These are phyloP conservation scores for Caenorhabditis inopinata DNA, from an alignment of 1,140 invertebrate genomes.

Conservation along the genomic window DNA sequence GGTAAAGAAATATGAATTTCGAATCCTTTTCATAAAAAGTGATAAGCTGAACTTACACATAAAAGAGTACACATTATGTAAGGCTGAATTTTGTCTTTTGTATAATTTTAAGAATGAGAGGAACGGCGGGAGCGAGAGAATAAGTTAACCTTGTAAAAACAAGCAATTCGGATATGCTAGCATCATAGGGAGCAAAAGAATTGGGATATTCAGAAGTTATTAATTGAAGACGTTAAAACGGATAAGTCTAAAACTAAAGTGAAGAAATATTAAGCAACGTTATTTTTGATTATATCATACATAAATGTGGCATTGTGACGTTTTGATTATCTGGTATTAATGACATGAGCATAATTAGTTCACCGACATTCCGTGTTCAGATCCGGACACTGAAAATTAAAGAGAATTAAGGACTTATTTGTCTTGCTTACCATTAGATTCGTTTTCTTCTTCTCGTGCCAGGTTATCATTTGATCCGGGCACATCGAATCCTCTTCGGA, in stretches of 20 bases:
- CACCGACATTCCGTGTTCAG: constrained; percentile 33
- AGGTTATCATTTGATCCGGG: constrained; percentile 15
- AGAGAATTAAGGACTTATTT: neutral
- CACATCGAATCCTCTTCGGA: constrained; percentile 14
- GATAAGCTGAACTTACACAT: constrained; percentile 14
- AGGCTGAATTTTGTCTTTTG: constrained; percentile 2
- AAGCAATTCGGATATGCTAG: constrained; percentile 19
- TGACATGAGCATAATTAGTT: constrained; percentile 32
- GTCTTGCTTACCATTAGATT: constrained; percentile 1
- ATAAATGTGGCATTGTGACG: constrained; percentile 13
- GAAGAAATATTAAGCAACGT: constrained; percentile 11
- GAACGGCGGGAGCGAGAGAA: neutral
- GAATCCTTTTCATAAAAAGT: constrained; percentile 25
- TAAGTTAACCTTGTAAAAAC: constrained; percentile 17
- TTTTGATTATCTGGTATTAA: constrained; percentile 16
- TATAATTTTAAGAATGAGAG: neutral
- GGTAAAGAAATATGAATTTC: neutral
- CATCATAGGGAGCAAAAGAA: constrained; percentile 11
- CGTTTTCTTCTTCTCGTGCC: constrained; percentile 14
- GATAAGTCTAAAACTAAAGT: neutral
- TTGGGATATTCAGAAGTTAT: too few species aligned
- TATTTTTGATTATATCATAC: neutral
- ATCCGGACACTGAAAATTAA: constrained; percentile 21
- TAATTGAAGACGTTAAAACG: too few species aligned
- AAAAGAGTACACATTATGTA: constrained; percentile 20